Evolutionary conservation across 2,113 vertebrate species (phyloP).

Genomic region (Sylvilagus bachmani): DNA sequence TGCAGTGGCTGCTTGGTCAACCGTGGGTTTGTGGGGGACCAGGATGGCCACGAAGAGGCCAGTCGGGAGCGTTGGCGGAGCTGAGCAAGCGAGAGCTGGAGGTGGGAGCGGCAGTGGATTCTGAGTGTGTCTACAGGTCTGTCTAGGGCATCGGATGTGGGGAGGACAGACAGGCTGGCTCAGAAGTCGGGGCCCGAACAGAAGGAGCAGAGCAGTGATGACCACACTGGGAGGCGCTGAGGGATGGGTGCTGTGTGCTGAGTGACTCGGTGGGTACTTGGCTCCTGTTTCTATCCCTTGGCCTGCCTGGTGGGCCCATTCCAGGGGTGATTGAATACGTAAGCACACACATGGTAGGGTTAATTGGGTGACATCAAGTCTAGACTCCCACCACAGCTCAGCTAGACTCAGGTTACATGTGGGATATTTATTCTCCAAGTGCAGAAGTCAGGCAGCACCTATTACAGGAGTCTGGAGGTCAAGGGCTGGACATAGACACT

Average conservation of each 20-base stretch:
- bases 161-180: neutral
- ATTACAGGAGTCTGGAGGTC: neutral
- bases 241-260: fast-evolving
- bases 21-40: neutral
- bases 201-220: neutral
- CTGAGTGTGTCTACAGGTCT: neutral
- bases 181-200: too few relatives aligned
- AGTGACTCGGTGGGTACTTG: neutral
- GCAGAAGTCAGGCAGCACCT: neutral
- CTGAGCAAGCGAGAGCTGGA: too few relatives aligned
- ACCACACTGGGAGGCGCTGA: fast-evolving
- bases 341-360: neutral
- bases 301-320: neutral
- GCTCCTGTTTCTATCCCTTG: too few relatives aligned
- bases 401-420: neutral
- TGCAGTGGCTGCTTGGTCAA: neutral
- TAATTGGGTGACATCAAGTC: neutral
- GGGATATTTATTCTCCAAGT: neutral
- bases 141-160: neutral
- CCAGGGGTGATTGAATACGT: neutral
- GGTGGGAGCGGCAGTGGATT: fast-evolving
- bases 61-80: neutral
- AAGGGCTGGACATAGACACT: neutral
- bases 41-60: neutral
- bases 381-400: neutral